Conservation (phyloP, 1,140 invertebrate species). For the Camponotus vicinus region DNA sequence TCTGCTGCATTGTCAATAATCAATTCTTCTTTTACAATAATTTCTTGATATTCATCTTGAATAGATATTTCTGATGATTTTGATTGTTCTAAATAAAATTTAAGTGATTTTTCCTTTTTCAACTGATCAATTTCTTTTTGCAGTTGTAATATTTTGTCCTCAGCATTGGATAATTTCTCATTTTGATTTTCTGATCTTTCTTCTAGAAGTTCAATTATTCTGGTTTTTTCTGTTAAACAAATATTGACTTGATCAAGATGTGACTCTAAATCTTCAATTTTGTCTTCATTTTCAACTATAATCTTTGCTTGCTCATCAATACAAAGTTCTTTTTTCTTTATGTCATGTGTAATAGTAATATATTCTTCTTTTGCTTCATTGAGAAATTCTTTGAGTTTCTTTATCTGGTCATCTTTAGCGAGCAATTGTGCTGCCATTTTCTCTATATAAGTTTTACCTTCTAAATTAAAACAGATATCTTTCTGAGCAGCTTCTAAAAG, state of each 20-base stretch:
- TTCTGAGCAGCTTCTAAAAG: conserved; percentile 72
- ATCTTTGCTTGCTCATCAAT: conserved; percentile 70
- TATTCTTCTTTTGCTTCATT: conserved; percentile 84
- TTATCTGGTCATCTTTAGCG: conserved; percentile 77
- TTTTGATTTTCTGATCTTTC: conserved; percentile 76
- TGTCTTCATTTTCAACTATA: conserved; percentile 73
- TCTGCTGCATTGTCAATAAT: not conserved
- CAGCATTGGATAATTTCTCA: conserved; percentile 64
- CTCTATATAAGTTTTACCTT: conserved; percentile 70
- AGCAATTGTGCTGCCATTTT: conserved; percentile 77
- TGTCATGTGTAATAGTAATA: conserved; percentile 72
- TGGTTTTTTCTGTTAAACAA: conserved; percentile 76
- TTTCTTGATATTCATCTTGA: not conserved
- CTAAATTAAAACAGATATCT: conserved; percentile 59
- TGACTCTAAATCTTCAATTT: conserved; percentile 78
- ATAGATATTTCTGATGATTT: not conserved
- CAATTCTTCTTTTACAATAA: conserved; percentile 24
- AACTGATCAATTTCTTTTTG: conserved; percentile 62
- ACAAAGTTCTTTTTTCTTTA: conserved; percentile 68
- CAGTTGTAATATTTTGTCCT: conserved; percentile 66
- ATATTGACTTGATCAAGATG: conserved; percentile 74
- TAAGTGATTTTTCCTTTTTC: conserved; percentile 53
- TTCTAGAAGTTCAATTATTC: conserved; percentile 76
- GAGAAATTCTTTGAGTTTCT: conserved; percentile 80
- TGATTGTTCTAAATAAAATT: not conserved